Evolutionary conservation across 1,140 invertebrate genomes (phyloP).

Genomic region (Lerema accius): DNA sequence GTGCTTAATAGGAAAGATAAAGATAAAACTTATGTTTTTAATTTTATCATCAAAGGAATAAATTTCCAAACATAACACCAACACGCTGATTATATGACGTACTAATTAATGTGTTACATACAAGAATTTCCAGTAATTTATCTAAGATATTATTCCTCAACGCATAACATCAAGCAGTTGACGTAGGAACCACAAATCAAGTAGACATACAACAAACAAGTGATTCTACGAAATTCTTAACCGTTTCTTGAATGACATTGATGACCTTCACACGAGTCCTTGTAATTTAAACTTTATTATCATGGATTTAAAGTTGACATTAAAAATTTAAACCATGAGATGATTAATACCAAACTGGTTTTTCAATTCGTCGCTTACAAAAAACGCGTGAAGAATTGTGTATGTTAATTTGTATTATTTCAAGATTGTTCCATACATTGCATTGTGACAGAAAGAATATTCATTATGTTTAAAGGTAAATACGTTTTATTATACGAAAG

Average conservation of each 20-base stretch:
- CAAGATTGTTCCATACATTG: background rate
- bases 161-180: no score
- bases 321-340: slow-evolving; percentile 2
- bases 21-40: no score
- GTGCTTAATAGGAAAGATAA: no score
- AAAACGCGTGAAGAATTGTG: background rate
- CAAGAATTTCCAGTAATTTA: no score
- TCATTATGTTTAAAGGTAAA: slow-evolving; percentile 11
- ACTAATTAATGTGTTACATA: no score
- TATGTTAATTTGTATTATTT: background rate
- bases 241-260: background rate
- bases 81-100: no score
- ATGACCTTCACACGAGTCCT: background rate
- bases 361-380: slow-evolving; percentile 5
- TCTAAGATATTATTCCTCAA: no score
- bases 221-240: slow-evolving; percentile 1
- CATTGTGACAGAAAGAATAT: background rate
- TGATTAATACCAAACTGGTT: slow-evolving; percentile 1
- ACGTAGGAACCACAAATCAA: slow-evolving; percentile 2
- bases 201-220: background rate
- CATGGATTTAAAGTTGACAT: slow-evolving; percentile 1
- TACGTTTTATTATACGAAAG: no score
- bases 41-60: no score
- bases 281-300: slow-evolving; percentile 3
- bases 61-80: no score